Base-by-base conservation (phyloP, 2,797 vertebrate species). In the Oophaga sylvatica region DNA sequence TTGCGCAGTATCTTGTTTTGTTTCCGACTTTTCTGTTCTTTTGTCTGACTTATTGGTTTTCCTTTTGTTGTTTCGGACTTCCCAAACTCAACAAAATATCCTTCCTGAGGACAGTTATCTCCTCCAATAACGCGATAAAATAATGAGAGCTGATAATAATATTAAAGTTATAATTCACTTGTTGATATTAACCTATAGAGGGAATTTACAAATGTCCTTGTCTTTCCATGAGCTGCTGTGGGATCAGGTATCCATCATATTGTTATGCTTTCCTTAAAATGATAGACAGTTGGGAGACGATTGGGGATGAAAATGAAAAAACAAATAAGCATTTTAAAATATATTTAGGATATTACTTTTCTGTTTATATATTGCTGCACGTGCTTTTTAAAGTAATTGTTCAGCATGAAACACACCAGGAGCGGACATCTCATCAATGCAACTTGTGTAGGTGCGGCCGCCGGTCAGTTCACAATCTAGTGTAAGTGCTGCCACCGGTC, bases 11-110 rank as follows among this genome's bases (percentile, higher is more conserved):
- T 89, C 83, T 89, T 89, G 63, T 83, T 87, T 82, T 76, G 80
- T 71, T 84, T 80, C 63, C 65, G n/a, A 77, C 73, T 89, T 89
- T 83, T 89, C 84, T 79, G 41, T 83, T 83, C 84, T 68, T 89
- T 89, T 89, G 87, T 89, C 84, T 83, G 31, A 83, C 88, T 89
- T 89, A 89, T 89, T 89, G 86, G 31, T 70, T 86, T 86, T 85
- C 62, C 87, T 57, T 75, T 73, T 83, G 71, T 77, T 77, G 53
- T 59, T 81, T 68, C 16, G 31, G 75, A 63, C 63, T 59, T 89
- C 84, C 80, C 81, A 76, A 86, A 77, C 63, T 48, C 22, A 62
- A 86, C 83, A 84, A 57, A 67, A 79, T 77, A 12, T 79, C 83
- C 85, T 81, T 65, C 84, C 60, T 82, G 62, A 86, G 71, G 79